Evolutionary conservation across 2,888 invertebrate genomes (phyloP), one percentile per base, ranked within the genome.

Genomic region (Catocala fraxini): DNA sequence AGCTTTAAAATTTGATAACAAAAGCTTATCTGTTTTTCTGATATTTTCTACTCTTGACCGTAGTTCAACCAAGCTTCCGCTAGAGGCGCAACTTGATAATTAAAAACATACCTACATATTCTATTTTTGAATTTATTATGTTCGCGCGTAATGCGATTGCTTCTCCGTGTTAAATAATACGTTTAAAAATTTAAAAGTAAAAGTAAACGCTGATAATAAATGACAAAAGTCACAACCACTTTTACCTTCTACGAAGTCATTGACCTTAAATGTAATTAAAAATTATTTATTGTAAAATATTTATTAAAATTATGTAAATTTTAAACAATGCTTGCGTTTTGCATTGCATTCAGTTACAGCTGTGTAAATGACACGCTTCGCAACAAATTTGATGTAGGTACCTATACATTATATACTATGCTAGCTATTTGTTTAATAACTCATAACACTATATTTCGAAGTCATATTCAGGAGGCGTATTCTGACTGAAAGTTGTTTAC

Each of bases 291-390:
- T 55, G 39, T 48, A 42, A 57, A 59, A 56, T 56, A 47, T 66
- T 58, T 51, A 59, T 60, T 35, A 68, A 67, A 70, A 73, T 63
- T 68, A 77, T 61, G 63, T 68, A 64, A 68, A 68, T 71, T 56
- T 45, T 3, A 11, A 54, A 74, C 67, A 72, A 75, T 68, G 57
- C 56, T 66, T 34, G 25, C 61, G 33, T 62, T 67, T 60, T 13
- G 35, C 61, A 57, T 15, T 66, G 60, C 65, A 59, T 39, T 48
- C 15, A 12, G 12, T 3, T 13, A 53, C 84, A 83, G 59, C 83
- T 84, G 81, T 60, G 56, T 63, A 82, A 84, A 84, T 84, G 84
- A 77, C 79, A 78, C 6, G 34, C 7, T 10, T 34, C 13, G 11
- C 3, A 51, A 35, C 42, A 49, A 54, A 57, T 39, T 47, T 56